These are phyloP conservation scores for Lobophora halterata DNA, from an alignment of 2,888 invertebrate genomes.

Conservation along the genomic window DNA sequence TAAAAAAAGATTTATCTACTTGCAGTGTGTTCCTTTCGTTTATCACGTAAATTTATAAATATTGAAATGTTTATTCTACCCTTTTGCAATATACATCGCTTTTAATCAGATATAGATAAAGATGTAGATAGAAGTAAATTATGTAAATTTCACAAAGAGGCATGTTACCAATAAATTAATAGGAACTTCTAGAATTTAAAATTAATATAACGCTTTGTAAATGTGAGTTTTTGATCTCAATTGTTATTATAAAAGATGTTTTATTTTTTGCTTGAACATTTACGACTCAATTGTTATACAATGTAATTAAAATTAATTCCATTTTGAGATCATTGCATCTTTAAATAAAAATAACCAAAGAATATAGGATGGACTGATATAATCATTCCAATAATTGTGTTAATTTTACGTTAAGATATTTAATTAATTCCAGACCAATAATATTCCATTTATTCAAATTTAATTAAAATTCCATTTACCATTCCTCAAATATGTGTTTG, in stretches of 20 bases:
- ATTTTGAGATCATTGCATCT: conserved; percentile 1
- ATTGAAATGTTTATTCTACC: too few species aligned
- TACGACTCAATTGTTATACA: too few species aligned
- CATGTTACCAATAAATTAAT: conserved; percentile 30
- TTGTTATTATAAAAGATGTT: conserved; percentile 28
- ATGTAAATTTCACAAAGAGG: conserved; percentile 27
- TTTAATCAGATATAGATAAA: background rate
- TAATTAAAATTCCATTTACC: conserved; percentile 27
- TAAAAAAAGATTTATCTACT: too few species aligned
- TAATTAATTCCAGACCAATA: conserved; percentile 14
- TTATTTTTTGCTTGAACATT: conserved; percentile 22
- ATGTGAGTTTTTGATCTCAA: conserved; percentile 64
- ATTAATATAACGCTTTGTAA: conserved; percentile 41
- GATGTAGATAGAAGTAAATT: conserved; percentile 16
- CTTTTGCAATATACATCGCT: background rate
- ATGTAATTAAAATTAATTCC: background rate
- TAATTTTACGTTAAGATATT: conserved; percentile 13
- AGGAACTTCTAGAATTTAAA: conserved; percentile 22
- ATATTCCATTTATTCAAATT: conserved; percentile 15
- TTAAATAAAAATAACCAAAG: conserved; percentile 6
- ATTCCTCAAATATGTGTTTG: conserved; percentile 22
- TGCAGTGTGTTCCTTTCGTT: too few species aligned
- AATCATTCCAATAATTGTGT: conserved; percentile 44
- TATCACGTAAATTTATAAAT: too few species aligned
- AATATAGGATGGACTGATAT: conserved; percentile 36